Conservation (phyloP, 2,113 vertebrate genomes). For the Cervus canadensis region DNA sequence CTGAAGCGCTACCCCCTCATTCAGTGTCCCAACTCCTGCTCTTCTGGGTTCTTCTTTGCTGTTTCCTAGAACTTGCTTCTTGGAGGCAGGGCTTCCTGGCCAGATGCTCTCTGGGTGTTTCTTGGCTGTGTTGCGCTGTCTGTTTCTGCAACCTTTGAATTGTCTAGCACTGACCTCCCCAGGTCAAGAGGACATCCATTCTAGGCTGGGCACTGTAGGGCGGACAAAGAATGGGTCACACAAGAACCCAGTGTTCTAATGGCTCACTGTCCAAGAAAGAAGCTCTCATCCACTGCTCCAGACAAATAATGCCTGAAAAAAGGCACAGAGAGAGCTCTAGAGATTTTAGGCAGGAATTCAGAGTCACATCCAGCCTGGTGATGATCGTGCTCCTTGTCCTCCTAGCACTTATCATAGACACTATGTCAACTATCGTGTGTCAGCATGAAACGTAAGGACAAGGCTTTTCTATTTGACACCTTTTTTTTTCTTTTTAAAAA, state of each 20-base stretch:
- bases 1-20: neutral
- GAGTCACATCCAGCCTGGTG: neutral
- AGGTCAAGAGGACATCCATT: neutral
- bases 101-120: neutral
- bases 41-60: neutral
- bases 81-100: neutral
- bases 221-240: neutral
- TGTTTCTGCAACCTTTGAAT: neutral
- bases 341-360: neutral
- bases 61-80: neutral
- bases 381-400: conserved; percentile 81
- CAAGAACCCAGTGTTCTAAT: neutral
- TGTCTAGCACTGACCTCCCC: neutral
- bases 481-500: neutral
- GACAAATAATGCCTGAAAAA: neutral
- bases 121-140: neutral
- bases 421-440: conserved; percentile 84
- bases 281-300: neutral
- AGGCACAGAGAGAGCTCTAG: neutral
- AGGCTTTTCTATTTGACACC: neutral
- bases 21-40: neutral
- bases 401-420: conserved; percentile 86
- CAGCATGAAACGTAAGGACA: conserved; percentile 91
- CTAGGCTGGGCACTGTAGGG: neutral
- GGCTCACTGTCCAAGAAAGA: neutral